Evolutionary conservation across 2,888 invertebrate genomes (phyloP).

Genomic region (Habroteleia sp.): DNA sequence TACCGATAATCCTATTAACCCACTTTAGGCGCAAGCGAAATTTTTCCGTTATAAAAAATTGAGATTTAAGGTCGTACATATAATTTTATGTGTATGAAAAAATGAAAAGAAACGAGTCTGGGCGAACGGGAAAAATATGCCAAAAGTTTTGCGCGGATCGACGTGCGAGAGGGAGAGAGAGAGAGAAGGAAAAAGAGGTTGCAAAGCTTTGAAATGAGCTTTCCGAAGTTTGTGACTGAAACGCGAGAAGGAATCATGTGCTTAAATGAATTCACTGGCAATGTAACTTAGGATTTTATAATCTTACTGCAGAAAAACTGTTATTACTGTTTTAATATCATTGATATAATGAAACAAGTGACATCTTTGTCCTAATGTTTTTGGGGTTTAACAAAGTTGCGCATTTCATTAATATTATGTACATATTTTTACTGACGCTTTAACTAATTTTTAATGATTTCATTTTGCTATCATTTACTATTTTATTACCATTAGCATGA

Average conservation of each 20-base stretch:
- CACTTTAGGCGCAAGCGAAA: conserved; percentile 7
- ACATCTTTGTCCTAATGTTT: too few relatives aligned
- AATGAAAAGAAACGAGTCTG: neutral
- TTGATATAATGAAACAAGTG: conserved; percentile 5
- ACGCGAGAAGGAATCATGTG: conserved; percentile 29
- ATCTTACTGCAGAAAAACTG: conserved; percentile 19
- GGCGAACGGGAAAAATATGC: too few relatives aligned
- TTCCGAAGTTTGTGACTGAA: conserved; percentile 34
- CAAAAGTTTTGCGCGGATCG: conserved; percentile 34
- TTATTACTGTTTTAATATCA: conserved; percentile 24
- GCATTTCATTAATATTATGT: too few relatives aligned
- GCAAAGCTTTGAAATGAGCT: conserved; percentile 40
- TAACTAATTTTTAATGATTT: too few relatives aligned
- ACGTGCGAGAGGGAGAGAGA: too few relatives aligned
- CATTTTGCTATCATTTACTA: too few relatives aligned
- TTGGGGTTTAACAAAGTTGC: too few relatives aligned
- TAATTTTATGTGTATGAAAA: conserved; percentile 20
- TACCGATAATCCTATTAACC: conserved; percentile 22
- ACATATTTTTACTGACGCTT: too few relatives aligned
- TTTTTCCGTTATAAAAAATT: conserved; percentile 12
- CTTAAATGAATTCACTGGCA: conserved; percentile 38
- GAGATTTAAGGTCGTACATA: conserved; percentile 24
- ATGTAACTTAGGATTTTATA: conserved; percentile 36
- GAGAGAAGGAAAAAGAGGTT: conserved; percentile 5
- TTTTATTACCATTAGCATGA: too few relatives aligned